phyloP scores from a whole-genome alignment of 2,113 vertebrate species.

The Silurus glanis region DNA sequence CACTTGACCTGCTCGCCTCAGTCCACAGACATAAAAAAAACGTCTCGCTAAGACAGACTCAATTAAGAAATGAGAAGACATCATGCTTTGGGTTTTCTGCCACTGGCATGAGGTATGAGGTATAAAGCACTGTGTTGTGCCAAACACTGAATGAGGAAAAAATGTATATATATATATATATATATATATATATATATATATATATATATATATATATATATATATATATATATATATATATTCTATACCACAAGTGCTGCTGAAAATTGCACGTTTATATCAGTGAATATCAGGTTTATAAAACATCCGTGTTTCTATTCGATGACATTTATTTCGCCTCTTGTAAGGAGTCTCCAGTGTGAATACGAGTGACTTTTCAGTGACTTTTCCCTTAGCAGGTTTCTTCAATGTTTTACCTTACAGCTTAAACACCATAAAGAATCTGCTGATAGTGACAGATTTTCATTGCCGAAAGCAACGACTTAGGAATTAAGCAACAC shows the following conservation, averaged over 20 bases:
- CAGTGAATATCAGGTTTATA: no score
- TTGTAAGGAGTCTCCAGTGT: background rate
- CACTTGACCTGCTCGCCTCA: slow-evolving; percentile 49
- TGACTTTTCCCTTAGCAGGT: background rate
- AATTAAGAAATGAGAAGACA: slow-evolving; percentile 31
- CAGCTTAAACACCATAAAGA: background rate
- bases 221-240: no score
- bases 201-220: no score
- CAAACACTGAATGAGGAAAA: background rate
- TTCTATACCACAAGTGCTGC: no score
- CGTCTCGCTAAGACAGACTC: slow-evolving; percentile 6
- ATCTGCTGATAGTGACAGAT: background rate
- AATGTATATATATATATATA: background rate
- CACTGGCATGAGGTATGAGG: background rate
- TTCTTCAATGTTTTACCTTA: background rate
- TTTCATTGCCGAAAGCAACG: background rate
- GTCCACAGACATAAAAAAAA: slow-evolving; percentile 44
- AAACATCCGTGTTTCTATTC: background rate
- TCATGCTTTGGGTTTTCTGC: background rate
- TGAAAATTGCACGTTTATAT: no score
- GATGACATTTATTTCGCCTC: background rate
- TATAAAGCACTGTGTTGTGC: background rate
- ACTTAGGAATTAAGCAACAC: background rate
- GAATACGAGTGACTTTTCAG: background rate
- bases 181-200: background rate